Base-by-base conservation (phyloP, 2,888 invertebrate species). In the Callimorpha dominula region DNA sequence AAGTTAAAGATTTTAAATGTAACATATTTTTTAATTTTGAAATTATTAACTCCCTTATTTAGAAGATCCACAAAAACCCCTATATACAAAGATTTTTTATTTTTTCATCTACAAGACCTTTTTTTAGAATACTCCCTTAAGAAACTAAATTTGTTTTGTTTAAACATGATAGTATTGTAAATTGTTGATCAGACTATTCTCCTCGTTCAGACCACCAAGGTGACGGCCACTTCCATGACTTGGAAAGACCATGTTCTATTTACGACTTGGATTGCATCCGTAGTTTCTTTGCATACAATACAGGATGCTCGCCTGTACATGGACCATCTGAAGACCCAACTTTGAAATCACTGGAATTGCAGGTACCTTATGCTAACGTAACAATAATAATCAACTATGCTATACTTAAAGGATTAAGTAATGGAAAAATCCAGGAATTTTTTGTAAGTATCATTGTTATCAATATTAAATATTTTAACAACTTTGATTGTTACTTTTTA, bases 241-340 rank as follows among this genome's bases (percentile, higher is more conserved):
- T 20, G 15, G 49, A 50, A 76, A 81, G 77, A 5, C 86, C 86
- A 9, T 86, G 86, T 43, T 17, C 65, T 17, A 52, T 75, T 12
- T 57, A 81, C 0, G 84, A 86, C n/a, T 60, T 82, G 54, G 70
- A 80, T 20, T 86, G 86, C 71, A 84, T 86, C 15, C 73, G 86
- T 12, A 73, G 73, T n/a, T 72, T 79, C 42, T 82, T 86, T 60
- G 72, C 81, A 0, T 54, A 76, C 1, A 80, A 86, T 57, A 80
- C 81, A 0, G 74, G 80, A 14, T 86, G 86, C 63, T 77, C 43
- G 7, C 79, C 78, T 0, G 71, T 80, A 0, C 65, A 80, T 20
- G 86, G 85, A 14, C 78, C 79, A 9, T 69, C 75, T 6, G 78
- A 78, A 11, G 85, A 86, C 31, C 84, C 86, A 73, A 71, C 57